Percentiles rank a stretch among this genome's conserved stretches.
These are phyloP conservation scores for Gobiocypris rarus DNA, from an alignment of 2,113 vertebrate genomes.

Conservation along the genomic window DNA sequence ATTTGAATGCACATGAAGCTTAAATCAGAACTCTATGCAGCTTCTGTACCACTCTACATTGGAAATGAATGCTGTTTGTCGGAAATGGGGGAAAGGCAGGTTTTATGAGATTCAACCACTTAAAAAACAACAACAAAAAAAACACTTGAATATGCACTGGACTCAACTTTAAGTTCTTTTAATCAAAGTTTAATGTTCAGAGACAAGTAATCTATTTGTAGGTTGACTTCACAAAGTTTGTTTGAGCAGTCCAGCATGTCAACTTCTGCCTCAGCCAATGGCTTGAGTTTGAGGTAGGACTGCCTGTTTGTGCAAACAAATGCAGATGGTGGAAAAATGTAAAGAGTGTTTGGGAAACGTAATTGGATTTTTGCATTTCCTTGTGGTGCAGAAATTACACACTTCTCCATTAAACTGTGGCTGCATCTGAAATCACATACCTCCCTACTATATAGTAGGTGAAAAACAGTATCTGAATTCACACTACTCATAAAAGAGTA, in stretches of 20 bases:
- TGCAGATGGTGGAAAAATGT: not conserved
- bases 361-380: not conserved
- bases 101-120: not conserved
- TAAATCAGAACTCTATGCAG: not conserved
- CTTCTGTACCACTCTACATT: not conserved
- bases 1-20: too few relatives aligned
- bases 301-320: constrained; percentile 3
- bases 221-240: not conserved
- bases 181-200: not conserved
- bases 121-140: too few relatives aligned
- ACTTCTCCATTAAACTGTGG: not conserved
- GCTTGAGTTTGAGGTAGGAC: not conserved
- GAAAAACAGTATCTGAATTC: too few relatives aligned
- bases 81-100: not conserved
- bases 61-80: not conserved
- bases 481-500: too few relatives aligned
- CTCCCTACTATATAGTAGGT: too few relatives aligned
- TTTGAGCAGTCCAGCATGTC: too few relatives aligned
- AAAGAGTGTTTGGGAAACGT: not conserved
- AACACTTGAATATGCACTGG: not conserved
- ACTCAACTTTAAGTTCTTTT: not conserved
- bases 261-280: not conserved
- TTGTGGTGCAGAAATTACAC: not conserved
- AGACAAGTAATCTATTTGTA: not conserved
- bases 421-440: too few relatives aligned